These are phyloP conservation scores for Achroia grisella DNA, from an alignment of 1,140 invertebrate genomes.

Conservation along the genomic window DNA sequence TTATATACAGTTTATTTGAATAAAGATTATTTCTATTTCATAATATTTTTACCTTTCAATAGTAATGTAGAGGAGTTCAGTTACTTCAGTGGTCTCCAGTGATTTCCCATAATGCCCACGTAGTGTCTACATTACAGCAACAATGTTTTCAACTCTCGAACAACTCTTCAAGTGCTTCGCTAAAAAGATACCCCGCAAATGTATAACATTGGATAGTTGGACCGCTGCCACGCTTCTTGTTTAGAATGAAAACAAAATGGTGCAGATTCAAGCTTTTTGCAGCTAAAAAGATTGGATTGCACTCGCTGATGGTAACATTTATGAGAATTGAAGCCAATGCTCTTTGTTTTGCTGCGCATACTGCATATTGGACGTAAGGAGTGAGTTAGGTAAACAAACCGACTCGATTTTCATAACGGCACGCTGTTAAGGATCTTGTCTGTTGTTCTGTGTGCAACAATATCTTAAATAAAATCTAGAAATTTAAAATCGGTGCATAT, in stretches of 20 bases:
- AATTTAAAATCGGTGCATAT: not conserved
- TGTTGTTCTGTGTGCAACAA: not conserved
- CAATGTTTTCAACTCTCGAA: not conserved
- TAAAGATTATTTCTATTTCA: too few relatives aligned
- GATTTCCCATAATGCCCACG: too few relatives aligned
- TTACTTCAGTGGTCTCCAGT: too few relatives aligned
- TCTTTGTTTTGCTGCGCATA: slow-evolving; percentile 10
- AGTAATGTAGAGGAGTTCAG: too few relatives aligned
- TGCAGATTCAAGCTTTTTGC: slow-evolving; percentile 16
- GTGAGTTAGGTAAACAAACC: too few relatives aligned
- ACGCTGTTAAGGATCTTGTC: not conserved
- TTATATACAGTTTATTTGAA: too few relatives aligned
- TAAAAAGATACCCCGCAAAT: not conserved
- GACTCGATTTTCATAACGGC: too few relatives aligned
- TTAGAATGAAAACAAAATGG: slow-evolving; percentile 22
- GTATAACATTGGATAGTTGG: slow-evolving; percentile 5
- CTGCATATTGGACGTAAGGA: not conserved
- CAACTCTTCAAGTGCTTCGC: not conserved
- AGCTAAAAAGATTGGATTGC: slow-evolving; percentile 24
- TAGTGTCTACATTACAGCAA: not conserved
- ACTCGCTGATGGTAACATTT: slow-evolving; percentile 16
- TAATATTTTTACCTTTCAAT: too few relatives aligned
- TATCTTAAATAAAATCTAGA: not conserved
- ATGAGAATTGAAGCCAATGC: slow-evolving; percentile 21
- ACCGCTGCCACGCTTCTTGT: slow-evolving; percentile 12